These are phyloP conservation scores for Poecilia picta DNA, from an alignment of 2,797 vertebrate genomes.

Conservation along the genomic window DNA sequence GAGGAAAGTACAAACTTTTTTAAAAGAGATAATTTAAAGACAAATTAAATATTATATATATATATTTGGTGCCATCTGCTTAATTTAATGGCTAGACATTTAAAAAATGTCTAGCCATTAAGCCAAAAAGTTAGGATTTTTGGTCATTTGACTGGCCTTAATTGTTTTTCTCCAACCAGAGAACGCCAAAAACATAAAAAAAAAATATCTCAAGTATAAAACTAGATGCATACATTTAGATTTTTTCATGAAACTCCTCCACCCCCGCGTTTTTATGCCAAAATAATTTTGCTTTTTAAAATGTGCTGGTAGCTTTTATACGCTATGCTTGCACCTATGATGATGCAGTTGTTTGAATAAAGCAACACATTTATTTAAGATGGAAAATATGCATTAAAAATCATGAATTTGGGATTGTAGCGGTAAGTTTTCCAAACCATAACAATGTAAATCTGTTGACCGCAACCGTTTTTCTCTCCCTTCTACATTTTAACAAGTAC, in stretches of 20 bases:
- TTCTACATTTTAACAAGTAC: slow-evolving; percentile 15
- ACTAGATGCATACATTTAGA: not conserved
- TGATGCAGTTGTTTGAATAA: not conserved
- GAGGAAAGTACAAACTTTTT: not conserved
- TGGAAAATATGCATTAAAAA: not conserved
- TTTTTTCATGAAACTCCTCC: not conserved
- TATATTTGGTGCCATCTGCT: not conserved
- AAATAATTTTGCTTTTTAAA: not conserved
- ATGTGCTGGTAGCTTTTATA: not conserved
- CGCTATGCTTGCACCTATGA: not conserved
- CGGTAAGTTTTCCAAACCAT: not conserved
- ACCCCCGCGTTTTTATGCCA: too few species aligned
- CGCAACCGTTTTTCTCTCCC: slow-evolving; percentile 7
- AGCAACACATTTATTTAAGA: not conserved
- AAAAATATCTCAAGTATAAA: not conserved
- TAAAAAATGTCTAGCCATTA: too few species aligned
- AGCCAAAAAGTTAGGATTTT: not conserved
- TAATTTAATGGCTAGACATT: not conserved
- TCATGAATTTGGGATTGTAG: not conserved
- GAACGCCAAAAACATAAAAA: not conserved
- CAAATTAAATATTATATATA: not conserved
- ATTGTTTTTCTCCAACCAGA: not conserved
- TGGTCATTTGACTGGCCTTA: not conserved
- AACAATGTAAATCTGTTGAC: not conserved
- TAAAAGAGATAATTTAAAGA: not conserved